phyloP scores from a whole-genome alignment of 2,113 vertebrate genomes.

The Silurus asotus region DNA sequence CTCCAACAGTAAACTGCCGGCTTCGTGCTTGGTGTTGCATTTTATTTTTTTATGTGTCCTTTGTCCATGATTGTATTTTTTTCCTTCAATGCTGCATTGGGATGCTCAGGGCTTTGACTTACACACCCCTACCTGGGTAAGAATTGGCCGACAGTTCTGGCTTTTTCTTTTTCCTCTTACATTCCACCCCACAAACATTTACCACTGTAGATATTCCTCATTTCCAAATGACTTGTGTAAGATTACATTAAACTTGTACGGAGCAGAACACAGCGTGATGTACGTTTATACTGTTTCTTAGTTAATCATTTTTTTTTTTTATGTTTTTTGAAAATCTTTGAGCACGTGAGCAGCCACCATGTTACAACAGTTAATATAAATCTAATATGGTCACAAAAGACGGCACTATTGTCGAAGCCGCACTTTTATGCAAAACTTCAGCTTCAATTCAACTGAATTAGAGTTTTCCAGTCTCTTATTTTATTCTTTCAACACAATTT shows the following conservation, averaged over 20 bases:
- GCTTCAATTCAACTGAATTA: too few species aligned
- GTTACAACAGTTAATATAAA: neutral
- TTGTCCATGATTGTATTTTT: slow-evolving; percentile 31
- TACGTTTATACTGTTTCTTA: neutral
- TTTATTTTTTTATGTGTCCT: neutral
- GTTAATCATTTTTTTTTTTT: neutral
- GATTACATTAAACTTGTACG: neutral
- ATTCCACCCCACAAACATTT: neutral
- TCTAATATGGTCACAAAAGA: neutral
- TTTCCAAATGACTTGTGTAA: neutral
- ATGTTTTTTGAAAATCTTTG: neutral
- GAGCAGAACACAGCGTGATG: neutral
- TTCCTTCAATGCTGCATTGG: slow-evolving; percentile 41
- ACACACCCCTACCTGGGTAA: slow-evolving; percentile 52
- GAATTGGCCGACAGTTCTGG: slow-evolving; percentile 8
- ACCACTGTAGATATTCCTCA: neutral
- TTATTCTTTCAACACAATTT: neutral
- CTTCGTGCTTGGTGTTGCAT: slow-evolving; percentile 9
- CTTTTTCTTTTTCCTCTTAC: neutral
- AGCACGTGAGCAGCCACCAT: neutral
- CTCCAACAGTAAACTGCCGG: neutral
- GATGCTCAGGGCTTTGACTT: slow-evolving; percentile 54
- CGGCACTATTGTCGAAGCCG: neutral
- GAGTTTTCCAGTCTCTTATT: neutral
- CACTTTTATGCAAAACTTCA: neutral